Evolutionary conservation across 2,888 invertebrate genomes (phyloP).

Genomic region (Sabatieria punctata): DNA sequence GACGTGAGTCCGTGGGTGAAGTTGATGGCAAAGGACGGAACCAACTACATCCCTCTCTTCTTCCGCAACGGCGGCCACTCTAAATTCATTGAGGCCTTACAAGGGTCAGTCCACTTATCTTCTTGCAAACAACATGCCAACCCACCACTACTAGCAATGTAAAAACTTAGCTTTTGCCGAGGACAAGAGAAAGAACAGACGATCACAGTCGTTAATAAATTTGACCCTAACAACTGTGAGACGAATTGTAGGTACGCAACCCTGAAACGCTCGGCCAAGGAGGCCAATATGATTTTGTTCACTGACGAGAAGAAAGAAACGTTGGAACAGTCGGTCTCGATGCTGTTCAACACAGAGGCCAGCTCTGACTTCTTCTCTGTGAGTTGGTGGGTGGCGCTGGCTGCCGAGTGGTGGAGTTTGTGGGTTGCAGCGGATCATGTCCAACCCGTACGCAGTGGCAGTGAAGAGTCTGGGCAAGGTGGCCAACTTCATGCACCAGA

Average conservation of each 20-base stretch:
- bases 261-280: slow-evolving; percentile 45
- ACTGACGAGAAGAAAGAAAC: slow-evolving; percentile 46
- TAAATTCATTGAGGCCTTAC: slow-evolving; percentile 44
- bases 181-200: slow-evolving; percentile 29
- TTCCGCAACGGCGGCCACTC: slow-evolving; percentile 74
- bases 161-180: neutral
- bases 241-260: slow-evolving; percentile 18
- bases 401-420: neutral
- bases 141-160: neutral
- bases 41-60: slow-evolving; percentile 59
- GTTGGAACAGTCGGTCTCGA: slow-evolving; percentile 64
- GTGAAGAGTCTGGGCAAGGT: slow-evolving; percentile 70
- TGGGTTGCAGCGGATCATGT: slow-evolving; percentile 37
- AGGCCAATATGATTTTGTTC: slow-evolving; percentile 53
- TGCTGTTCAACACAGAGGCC: slow-evolving; percentile 38
- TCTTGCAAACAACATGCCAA: slow-evolving; percentile 45
- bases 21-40: slow-evolving; percentile 52
- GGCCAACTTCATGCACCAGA: slow-evolving; percentile 53
- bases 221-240: slow-evolving; percentile 1
- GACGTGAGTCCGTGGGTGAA: slow-evolving; percentile 17
- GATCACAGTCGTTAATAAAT: slow-evolving; percentile 37
- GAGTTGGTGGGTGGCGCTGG: neutral
- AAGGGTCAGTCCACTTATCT: slow-evolving; percentile 41
- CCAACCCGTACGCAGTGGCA: slow-evolving; percentile 62
- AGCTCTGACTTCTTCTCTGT: slow-evolving; percentile 4